Base-by-base conservation (phyloP, 2,888 invertebrate species). In the Meganola albula region DNA sequence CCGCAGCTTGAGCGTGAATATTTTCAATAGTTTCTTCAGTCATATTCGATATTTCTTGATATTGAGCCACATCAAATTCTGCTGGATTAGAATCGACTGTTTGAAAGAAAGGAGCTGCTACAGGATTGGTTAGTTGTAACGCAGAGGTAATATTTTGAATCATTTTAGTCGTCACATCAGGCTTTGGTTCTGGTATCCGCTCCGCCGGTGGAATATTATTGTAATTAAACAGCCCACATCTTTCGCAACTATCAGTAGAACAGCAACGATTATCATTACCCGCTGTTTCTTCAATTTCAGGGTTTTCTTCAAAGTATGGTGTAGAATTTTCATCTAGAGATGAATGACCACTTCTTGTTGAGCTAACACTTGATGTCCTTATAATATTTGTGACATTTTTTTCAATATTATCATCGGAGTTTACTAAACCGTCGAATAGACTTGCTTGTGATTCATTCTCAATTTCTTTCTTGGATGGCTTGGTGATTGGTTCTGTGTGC, bases 71-170 rank as follows among this genome's bases (percentile, higher is more conserved):
- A 20, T 20, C 20, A 20, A n/a, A 2, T 20, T 20, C 20, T 20
- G n/a, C 3, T n/a, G 20, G 8, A 7, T 7, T 2, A n/a, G n/a
- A 3, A 20, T 3, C 8, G 7, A 7, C 7, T 7, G 34, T 10
- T 41, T 71, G 74, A 21, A 66, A 42, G 1, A 79, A 39, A 2
- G 66, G 63, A 2, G 60, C 74, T 59, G 69, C 75, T 8, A 83
- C 75, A 2, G 83, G 66, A 48, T 84, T 78, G 0, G 60, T 64
- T n/a, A 83, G 56, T 32, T 75, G 79, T 45, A 84, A 74, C 1
- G 72, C 78, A 2, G 82, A 68, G 18, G 69, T 82, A 20, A 85
- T 74, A 39, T 85, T 84, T 47, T 83, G 78, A 29, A 84, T 82
- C 7, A 85, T 42, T 27, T 84, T 72, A 8, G 58, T 48, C 1